Conservation (phyloP, 1,140 invertebrate species). For the Neomicropteryx cornuta region DNA sequence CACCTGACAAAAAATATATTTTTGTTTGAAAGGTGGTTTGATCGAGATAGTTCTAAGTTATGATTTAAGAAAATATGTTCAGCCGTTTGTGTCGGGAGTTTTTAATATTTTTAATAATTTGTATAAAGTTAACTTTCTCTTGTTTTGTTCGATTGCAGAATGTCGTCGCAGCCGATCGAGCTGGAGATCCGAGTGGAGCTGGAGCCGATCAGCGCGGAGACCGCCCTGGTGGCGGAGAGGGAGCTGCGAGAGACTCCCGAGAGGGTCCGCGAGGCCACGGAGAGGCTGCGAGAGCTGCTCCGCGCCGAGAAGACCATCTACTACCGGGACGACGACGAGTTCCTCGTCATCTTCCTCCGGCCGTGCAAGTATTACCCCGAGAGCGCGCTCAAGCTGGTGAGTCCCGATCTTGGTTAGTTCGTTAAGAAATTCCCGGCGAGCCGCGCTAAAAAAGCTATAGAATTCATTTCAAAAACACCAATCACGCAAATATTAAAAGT, state of each 20-base stretch:
- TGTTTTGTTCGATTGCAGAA: constrained; percentile 4
- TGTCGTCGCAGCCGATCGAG: constrained; percentile 2
- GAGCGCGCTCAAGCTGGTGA: constrained; percentile 60
- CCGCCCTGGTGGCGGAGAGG: constrained; percentile 44
- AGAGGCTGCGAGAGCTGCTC: constrained; percentile 48
- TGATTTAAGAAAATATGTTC: too few species aligned
- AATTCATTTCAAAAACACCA: too few species aligned
- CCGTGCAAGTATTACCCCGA: constrained; percentile 72
- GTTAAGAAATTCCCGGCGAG: too few species aligned
- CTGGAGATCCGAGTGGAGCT: constrained; percentile 31
- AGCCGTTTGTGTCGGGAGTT: too few species aligned
- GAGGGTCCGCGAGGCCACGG: constrained; percentile 46
- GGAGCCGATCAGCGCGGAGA: constrained; percentile 25
- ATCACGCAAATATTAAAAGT: too few species aligned
- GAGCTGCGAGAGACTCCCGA: constrained; percentile 63
- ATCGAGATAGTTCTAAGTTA: too few species aligned
- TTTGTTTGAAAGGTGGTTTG: too few species aligned
- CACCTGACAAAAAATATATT: too few species aligned
- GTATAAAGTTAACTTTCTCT: too few species aligned
- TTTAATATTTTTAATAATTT: too few species aligned
- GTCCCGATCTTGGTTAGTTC: constrained; percentile 17
- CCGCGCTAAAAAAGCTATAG: too few species aligned
- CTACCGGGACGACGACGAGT: constrained; percentile 60
- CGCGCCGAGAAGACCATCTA: constrained; percentile 50
- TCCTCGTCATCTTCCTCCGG: constrained; percentile 60